Conservation (phyloP, 2,888 invertebrate species). For the Cylindroiulus punctatus region DNA sequence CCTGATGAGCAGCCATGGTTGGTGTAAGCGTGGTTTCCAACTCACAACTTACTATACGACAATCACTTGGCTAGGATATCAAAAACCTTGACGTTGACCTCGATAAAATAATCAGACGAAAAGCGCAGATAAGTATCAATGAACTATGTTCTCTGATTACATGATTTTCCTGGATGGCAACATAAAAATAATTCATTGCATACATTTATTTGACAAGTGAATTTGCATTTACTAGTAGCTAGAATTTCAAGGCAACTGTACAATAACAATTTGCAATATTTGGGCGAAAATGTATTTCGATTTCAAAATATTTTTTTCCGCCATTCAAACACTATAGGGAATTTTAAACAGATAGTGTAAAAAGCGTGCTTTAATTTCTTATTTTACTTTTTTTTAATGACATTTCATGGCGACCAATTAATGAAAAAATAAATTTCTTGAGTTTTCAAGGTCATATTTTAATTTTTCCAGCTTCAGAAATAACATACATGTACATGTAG, state of each 20-base stretch:
- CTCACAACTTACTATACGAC: not conserved
- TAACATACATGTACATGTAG: too few species aligned
- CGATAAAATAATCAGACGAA: not conserved
- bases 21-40: not conserved
- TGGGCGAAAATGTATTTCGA: not conserved
- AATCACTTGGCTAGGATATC: not conserved
- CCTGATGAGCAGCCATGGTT: conserved; percentile 36
- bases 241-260: too few species aligned
- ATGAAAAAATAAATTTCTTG: too few species aligned
- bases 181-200: not conserved
- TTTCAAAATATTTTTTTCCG: not conserved
- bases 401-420: too few species aligned
- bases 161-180: not conserved
- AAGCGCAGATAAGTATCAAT: not conserved
- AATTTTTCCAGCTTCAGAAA: too few species aligned
- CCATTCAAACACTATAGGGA: too few species aligned
- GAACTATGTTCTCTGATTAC: not conserved
- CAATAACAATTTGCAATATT: too few species aligned
- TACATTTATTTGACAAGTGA: too few species aligned
- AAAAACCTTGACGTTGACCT: not conserved
- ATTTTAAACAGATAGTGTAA: too few species aligned
- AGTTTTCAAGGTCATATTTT: too few species aligned
- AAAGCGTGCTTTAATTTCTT: too few species aligned
- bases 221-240: not conserved
- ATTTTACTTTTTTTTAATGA: too few species aligned